Conservation (phyloP, 2,113 vertebrate genomes). For the Agelaius phoeniceus region DNA sequence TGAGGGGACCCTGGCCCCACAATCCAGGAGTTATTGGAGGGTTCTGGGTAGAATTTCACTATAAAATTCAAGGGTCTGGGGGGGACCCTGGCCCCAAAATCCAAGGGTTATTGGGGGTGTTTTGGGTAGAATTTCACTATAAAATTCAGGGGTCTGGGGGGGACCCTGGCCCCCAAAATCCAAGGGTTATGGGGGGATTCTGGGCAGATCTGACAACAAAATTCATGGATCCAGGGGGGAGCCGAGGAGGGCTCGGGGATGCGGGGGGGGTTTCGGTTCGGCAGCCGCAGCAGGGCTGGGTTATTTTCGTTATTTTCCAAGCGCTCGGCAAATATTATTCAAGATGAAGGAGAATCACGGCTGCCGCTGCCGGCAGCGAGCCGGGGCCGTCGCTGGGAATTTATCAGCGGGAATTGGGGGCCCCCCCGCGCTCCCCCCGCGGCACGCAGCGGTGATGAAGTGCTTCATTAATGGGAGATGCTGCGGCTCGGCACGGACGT, state of each 20-base stretch:
- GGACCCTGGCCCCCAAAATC: too few relatives aligned
- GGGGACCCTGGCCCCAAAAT: too few relatives aligned
- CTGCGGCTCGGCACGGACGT: neutral
- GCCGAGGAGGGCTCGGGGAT: neutral
- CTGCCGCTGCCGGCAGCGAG: slow-evolving; percentile 6
- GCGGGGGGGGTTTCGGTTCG: neutral
- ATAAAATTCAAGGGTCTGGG: too few relatives aligned
- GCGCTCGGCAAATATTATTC: slow-evolving; percentile 60
- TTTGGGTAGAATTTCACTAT: too few relatives aligned
- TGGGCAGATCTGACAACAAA: neutral
- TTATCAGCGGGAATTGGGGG: slow-evolving; percentile 56
- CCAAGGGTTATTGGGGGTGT: too few relatives aligned
- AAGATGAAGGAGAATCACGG: slow-evolving; percentile 62
- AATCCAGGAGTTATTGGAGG: too few relatives aligned
- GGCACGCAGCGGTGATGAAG: slow-evolving; percentile 24
- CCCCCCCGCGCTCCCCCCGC: neutral
- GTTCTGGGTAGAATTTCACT: too few relatives aligned
- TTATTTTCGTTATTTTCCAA: slow-evolving; percentile 60
- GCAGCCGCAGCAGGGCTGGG: neutral
- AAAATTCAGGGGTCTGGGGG: too few relatives aligned
- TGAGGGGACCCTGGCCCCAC: too few relatives aligned
- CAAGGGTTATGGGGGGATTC: too few relatives aligned
- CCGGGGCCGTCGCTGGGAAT: slow-evolving; percentile 25
- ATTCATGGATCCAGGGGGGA: neutral
- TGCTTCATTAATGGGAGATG: slow-evolving; percentile 61